These are phyloP conservation scores for Ceratina calcarata DNA, from an alignment of 1,140 invertebrate species.

Conservation along the genomic window DNA sequence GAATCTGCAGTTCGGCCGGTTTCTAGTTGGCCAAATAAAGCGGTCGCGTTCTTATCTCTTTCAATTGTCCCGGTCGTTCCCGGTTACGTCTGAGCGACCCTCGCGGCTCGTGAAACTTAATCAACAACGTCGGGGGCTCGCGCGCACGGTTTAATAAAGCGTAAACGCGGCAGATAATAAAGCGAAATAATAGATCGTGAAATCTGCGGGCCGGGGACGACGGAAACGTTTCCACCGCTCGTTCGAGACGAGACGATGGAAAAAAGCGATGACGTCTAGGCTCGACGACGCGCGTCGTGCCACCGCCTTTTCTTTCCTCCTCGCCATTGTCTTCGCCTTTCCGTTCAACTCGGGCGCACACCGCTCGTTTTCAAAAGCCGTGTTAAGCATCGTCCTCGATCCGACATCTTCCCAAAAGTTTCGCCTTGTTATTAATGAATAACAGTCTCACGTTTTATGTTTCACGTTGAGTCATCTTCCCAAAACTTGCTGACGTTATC, in stretches of 20 bases:
- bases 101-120: constrained; percentile 15
- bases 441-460: too few species aligned
- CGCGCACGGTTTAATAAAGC: constrained; percentile 10
- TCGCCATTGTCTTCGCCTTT: constrained; percentile 46
- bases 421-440: too few species aligned
- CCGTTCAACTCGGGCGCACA: constrained; percentile 48
- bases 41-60: too few species aligned
- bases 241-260: constrained; percentile 36
- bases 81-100: too few species aligned
- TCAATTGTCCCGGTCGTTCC: too few species aligned
- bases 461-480: too few species aligned
- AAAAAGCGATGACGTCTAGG: constrained; percentile 32
- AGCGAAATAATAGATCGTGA: constrained; percentile 28
- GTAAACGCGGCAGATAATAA: constrained; percentile 36
- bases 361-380: constrained; percentile 53
- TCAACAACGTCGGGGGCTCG: background rate
- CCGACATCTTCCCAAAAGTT: too few species aligned
- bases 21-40: too few species aligned
- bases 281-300: background rate
- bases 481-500: too few species aligned
- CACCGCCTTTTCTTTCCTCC: constrained; percentile 37
- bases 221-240: background rate
- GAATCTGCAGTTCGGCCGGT: too few species aligned
- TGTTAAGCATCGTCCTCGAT: background rate
- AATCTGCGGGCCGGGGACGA: constrained; percentile 12